These are phyloP conservation scores for Zaprionus africanus DNA, from an alignment of 1,140 invertebrate species.

Conservation along the genomic window DNA sequence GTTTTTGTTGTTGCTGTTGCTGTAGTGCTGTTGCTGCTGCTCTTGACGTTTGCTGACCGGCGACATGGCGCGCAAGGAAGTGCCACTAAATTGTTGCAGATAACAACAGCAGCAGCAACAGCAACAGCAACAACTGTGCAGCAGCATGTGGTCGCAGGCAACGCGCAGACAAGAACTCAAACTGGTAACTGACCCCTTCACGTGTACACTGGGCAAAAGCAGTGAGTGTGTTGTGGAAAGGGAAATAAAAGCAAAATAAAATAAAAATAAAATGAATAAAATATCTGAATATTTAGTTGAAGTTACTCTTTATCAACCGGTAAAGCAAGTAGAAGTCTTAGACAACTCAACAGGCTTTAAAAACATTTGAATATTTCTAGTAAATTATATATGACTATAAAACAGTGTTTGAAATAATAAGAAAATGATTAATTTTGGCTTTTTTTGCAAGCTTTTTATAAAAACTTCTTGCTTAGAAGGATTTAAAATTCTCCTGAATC, in stretches of 20 bases:
- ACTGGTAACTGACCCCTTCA: conserved; percentile 31
- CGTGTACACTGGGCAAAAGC: neutral
- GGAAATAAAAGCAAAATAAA: neutral
- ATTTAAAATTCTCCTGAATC: no score
- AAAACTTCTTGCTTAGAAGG: no score
- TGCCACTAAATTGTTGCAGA: conserved; percentile 80
- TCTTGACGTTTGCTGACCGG: conserved; percentile 58
- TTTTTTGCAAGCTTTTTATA: no score
- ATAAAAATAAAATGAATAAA: neutral
- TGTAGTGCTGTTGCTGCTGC: conserved; percentile 37
- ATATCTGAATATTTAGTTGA: no score
- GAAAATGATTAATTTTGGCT: no score
- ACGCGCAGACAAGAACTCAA: conserved; percentile 15
- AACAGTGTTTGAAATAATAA: no score
- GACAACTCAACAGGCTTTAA: no score
- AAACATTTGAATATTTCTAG: no score
- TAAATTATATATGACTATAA: no score
- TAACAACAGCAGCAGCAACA: conserved; percentile 50
- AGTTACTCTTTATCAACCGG: no score
- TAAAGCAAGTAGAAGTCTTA: no score
- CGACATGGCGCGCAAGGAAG: conserved; percentile 75
- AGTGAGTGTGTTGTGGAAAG: neutral
- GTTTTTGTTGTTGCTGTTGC: conserved; percentile 45
- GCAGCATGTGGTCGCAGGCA: conserved; percentile 60
- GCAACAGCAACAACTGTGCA: conserved; percentile 39